Percentiles rank a stretch among this genome's conserved stretches.
phyloP scores from a whole-genome alignment of 2,113 vertebrate species.

The Glaucomys volans region DNA sequence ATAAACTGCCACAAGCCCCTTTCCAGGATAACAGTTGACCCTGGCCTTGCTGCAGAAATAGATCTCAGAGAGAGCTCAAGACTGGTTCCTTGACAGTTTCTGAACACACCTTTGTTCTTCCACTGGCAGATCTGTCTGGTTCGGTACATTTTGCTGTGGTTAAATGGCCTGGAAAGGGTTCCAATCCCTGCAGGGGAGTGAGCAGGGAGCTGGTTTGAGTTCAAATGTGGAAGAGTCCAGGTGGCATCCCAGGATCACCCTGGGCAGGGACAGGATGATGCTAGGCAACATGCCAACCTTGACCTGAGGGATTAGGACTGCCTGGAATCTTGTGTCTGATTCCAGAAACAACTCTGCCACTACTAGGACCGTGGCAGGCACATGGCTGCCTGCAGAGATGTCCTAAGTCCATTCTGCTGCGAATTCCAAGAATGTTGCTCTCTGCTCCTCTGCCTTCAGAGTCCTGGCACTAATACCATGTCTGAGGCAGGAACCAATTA shows the following conservation, averaged over 20 bases:
- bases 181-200: not conserved
- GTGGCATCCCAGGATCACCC: not conserved
- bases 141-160: not conserved
- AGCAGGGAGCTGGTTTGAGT: too few species aligned
- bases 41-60: not conserved
- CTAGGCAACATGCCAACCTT: accelerated
- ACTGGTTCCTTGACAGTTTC: too few species aligned
- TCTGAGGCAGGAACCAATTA: not conserved
- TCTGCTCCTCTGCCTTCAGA: not conserved
- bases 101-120: not conserved
- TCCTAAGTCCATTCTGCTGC: not conserved
- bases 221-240: not conserved
- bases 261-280: not conserved
- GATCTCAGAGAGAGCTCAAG: not conserved
- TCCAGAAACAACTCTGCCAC: not conserved
- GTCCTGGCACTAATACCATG: not conserved
- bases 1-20: not conserved
- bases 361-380: not conserved
- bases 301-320: not conserved
- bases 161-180: not conserved
- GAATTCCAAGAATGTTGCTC: not conserved
- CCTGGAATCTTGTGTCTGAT: not conserved
- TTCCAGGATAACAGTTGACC: not conserved
- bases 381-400: not conserved
- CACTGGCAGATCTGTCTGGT: not conserved